A percentile compares a stretch with the other conserved stretches of the same genome.
phyloP scores from a whole-genome alignment of 2,113 vertebrate species.

The Microtus pennsylvanicus region DNA sequence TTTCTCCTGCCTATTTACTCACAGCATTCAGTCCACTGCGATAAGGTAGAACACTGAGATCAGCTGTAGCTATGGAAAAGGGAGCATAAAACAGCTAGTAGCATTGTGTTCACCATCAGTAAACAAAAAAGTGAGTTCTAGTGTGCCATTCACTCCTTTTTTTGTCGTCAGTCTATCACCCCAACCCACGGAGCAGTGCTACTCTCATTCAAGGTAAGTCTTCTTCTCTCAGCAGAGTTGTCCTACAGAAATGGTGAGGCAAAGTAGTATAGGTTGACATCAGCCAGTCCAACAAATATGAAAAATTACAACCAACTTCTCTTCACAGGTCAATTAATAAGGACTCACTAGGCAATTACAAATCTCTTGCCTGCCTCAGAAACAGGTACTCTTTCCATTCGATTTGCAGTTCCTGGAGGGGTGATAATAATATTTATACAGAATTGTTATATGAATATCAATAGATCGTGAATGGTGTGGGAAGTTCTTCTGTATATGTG shows the following conservation, averaged over 20 bases:
- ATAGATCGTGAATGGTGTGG: not conserved
- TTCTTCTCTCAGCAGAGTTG: not conserved
- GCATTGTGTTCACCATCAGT: not conserved
- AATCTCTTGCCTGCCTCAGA: not conserved
- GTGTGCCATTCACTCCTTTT: not conserved
- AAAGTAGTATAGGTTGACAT: not conserved
- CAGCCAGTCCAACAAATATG: not conserved
- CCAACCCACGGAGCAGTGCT: not conserved
- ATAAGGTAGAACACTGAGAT: not conserved
- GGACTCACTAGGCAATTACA: not conserved
- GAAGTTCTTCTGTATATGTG: too few relatives aligned
- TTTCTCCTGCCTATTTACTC: not conserved
- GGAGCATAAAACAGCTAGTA: not conserved
- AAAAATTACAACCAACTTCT: not conserved
- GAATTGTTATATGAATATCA: not conserved
- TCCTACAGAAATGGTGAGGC: not conserved
- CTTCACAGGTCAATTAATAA: not conserved
- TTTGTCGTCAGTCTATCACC: not conserved
- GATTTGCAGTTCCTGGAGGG: not conserved
- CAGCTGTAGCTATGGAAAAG: not conserved
- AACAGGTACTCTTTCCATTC: not conserved
- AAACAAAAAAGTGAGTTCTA: not conserved
- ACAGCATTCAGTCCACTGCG: not conserved
- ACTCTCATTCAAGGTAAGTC: not conserved
- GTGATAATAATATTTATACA: not conserved